Percentiles rank a stretch among this genome's conserved stretches.
Evolutionary conservation across 2,797 vertebrate genomes (phyloP).

Genomic region (Oryzias sinensis): DNA sequence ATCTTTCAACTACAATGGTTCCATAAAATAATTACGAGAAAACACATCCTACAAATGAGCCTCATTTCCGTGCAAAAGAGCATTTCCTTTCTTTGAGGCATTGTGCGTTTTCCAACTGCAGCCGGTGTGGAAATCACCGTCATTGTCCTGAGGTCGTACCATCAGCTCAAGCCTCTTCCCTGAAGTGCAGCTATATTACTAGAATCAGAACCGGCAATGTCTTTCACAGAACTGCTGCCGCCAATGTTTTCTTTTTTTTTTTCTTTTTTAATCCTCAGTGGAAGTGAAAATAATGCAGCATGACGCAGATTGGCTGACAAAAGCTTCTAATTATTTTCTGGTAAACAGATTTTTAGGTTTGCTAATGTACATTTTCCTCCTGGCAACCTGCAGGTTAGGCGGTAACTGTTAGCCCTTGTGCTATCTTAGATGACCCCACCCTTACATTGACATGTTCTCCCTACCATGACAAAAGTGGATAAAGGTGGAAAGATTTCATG

Average conservation of each 20-base stretch:
- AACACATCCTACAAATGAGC: constrained; percentile 21
- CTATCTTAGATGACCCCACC: too few relatives aligned
- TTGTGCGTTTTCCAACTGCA: constrained; percentile 22
- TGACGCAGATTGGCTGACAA: constrained; percentile 36
- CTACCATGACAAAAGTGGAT: too few relatives aligned
- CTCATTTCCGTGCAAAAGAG: constrained; percentile 39
- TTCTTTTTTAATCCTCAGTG: constrained; percentile 20
- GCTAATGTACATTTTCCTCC: constrained; percentile 33
- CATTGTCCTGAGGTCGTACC: constrained; percentile 50
- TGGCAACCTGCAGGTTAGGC: constrained; percentile 10
- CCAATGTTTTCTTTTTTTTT: constrained; percentile 23
- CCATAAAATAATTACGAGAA: constrained; percentile 43
- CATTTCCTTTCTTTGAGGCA: constrained; percentile 38
- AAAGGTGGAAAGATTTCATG: too few relatives aligned
- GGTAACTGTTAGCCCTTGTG: too few relatives aligned
- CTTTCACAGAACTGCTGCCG: constrained; percentile 31
- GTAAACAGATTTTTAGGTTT: constrained; percentile 16
- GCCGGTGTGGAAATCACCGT: constrained; percentile 59
- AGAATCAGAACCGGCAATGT: constrained; percentile 34
- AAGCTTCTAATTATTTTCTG: constrained; percentile 15
- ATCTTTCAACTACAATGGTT: constrained; percentile 19
- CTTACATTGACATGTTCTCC: too few relatives aligned
- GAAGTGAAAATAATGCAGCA: constrained; percentile 60
- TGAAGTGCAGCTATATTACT: constrained; percentile 38
- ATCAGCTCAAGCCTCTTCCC: constrained; percentile 45